Evolutionary conservation across 2,888 invertebrate species (phyloP), one percentile per base, ranked within the genome.

Genomic region (Drosophila rellima): DNA sequence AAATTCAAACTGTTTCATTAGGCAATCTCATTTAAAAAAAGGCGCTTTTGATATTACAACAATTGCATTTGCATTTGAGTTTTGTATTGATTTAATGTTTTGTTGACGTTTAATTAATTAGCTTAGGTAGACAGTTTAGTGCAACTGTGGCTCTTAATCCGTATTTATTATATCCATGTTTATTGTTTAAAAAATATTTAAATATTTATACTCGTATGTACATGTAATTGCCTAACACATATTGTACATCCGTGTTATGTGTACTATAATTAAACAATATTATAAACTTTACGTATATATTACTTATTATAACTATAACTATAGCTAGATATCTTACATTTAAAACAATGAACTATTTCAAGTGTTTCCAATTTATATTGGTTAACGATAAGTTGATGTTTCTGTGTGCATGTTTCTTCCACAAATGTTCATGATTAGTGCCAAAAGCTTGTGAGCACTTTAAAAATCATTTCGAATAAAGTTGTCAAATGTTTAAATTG

Each of bases 181-280:
- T 66, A 74, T 75, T 75, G 75, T 71, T 75, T 75, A 63, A 62
- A 62, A 42, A 45, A 42, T 75, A 72, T 72, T 70, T 65, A 73
- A 82, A 61, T 82, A 54, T 62, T 18, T 47, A 50, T 68, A 42
- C 60, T 10, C 47, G 44, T 64, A 60, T 77, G 67, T 74, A 79
- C 76, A 59, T 65, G 52, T 78, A 78, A 70, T 80, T 70, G 56
- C 65, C 61, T 68, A 62, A 51, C 44, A 54, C 52, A 48, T 64
- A 70, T 69, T 79, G 74, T 77, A 68, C 78, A 80, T 55, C 57
- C 62, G 31, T 52, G 40, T 45, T 71, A 51, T 82, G 69, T 85
- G 69, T 69, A 73, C 74, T 77, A 77, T 80, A 78, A 54, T 64
- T 66, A 67, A 78, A 76, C 39, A 60, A 80, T 85, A 85, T 85